phyloP scores from a whole-genome alignment of 2,113 vertebrate species.

The Oreotrochilus melanogaster region DNA sequence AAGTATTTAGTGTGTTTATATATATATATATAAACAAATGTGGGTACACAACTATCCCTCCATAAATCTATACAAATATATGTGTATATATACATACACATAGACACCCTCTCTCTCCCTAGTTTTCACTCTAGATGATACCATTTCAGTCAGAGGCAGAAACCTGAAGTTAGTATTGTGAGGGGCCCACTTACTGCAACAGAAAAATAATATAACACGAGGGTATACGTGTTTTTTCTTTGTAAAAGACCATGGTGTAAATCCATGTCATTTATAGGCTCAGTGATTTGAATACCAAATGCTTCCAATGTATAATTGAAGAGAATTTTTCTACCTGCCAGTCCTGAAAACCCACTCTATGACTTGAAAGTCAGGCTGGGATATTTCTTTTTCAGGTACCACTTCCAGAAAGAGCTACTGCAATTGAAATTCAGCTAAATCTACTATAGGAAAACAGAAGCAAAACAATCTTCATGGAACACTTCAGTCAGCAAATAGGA shows the following conservation, averaged over 20 bases:
- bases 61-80: background rate
- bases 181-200: background rate
- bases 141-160: background rate
- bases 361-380: background rate
- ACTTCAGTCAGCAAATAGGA: background rate
- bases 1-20: background rate
- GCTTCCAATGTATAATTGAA: background rate
- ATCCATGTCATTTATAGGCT: background rate
- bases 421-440: background rate
- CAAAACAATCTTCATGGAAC: background rate
- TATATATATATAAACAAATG: background rate
- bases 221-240: background rate
- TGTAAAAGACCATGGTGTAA: background rate
- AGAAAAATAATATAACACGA: background rate
- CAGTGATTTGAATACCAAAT: background rate
- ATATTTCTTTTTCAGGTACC: background rate
- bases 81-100: background rate
- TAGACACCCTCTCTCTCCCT: background rate
- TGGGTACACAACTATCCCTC: background rate
- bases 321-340: background rate
- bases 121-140: background rate
- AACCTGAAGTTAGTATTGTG: background rate
- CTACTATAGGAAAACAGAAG: background rate
- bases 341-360: slow-evolving; percentile 20
- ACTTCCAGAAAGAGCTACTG: background rate